A percentile compares a stretch with the other conserved stretches of the same genome.
These are phyloP conservation scores for Halisarca cf. caerulea DNA, from an alignment of 37 sponge, comb jelly and placozoan genomes.

Conservation along the genomic window DNA sequence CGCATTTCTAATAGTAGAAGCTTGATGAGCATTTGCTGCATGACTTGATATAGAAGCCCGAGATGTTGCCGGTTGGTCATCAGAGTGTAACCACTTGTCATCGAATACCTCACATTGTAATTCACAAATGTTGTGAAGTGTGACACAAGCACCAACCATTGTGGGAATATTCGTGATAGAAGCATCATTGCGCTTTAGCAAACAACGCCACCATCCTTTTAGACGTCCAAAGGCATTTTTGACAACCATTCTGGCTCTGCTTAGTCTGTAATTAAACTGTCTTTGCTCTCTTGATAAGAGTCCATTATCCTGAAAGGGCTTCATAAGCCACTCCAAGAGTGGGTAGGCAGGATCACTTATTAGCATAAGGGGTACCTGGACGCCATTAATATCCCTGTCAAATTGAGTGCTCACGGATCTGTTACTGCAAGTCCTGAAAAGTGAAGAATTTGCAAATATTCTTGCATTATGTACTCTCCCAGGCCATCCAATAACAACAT, in stretches of 20 bases:
- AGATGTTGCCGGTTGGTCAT: too few relatives aligned
- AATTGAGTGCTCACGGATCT: neutral
- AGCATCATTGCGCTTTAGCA: conserved; percentile 3
- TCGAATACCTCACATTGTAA: neutral
- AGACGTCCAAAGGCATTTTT: conserved; percentile 25
- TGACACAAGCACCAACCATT: neutral
- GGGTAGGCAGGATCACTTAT: conserved; percentile 24
- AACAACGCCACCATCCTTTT: conserved; percentile 12
- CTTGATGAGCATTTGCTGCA: too few relatives aligned
- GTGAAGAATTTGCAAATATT: neutral
- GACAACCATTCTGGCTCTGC: neutral
- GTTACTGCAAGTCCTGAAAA: neutral
- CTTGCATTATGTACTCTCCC: conserved; percentile 16
- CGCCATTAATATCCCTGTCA: neutral
- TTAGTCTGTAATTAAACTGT: conserved; percentile 4
- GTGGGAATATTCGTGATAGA: neutral
- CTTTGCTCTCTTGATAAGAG: neutral
- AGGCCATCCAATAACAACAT: conserved; percentile 18
- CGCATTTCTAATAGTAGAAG: too few relatives aligned
- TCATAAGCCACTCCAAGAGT: conserved; percentile 6
- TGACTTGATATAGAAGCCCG: too few relatives aligned
- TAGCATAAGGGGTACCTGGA: neutral
- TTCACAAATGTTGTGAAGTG: conserved; percentile 23
- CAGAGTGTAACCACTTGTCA: conserved; percentile 21
- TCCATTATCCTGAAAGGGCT: neutral